Conservation (phyloP, 2,113 vertebrate genomes). For the Syngnathoides biaculeatus region DNA sequence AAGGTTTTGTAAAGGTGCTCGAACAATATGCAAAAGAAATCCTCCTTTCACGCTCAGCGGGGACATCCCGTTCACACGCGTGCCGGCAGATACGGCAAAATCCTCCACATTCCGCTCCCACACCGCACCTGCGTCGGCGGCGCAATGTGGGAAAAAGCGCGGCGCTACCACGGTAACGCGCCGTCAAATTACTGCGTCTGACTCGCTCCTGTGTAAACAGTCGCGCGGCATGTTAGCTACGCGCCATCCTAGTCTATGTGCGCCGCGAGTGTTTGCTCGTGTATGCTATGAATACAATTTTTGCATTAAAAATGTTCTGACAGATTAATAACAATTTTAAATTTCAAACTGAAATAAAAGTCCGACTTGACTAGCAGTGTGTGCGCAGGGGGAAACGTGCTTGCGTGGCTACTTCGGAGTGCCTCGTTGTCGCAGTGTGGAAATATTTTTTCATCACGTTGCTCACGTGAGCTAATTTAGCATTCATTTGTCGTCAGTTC, state of each 20-base stretch:
- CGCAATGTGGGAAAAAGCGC: constrained; percentile 15
- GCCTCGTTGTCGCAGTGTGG: too few species aligned
- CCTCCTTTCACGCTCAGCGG: background rate
- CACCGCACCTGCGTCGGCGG: constrained; percentile 37
- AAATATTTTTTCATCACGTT: too few species aligned
- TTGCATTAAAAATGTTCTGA: too few species aligned
- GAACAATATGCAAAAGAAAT: background rate
- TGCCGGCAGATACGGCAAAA: constrained; percentile 37
- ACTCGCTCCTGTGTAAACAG: background rate
- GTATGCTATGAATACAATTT: too few species aligned
- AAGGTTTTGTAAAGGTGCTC: background rate
- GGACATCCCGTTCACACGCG: constrained; percentile 8
- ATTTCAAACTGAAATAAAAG: too few species aligned
- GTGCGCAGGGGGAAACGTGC: too few species aligned
- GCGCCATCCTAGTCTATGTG: background rate
- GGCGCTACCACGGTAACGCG: constrained; percentile 15
- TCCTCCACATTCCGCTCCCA: constrained; percentile 51
- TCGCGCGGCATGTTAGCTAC: background rate
- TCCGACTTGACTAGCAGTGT: too few species aligned
- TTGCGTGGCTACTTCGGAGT: too few species aligned
- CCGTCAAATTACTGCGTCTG: background rate
- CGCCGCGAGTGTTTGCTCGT: too few species aligned
- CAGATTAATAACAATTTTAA: too few species aligned
- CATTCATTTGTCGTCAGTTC: too few species aligned
- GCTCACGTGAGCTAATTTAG: too few species aligned